These are phyloP conservation scores for Seriola aureovittata DNA, from an alignment of 2,113 vertebrate species.

Conservation along the genomic window DNA sequence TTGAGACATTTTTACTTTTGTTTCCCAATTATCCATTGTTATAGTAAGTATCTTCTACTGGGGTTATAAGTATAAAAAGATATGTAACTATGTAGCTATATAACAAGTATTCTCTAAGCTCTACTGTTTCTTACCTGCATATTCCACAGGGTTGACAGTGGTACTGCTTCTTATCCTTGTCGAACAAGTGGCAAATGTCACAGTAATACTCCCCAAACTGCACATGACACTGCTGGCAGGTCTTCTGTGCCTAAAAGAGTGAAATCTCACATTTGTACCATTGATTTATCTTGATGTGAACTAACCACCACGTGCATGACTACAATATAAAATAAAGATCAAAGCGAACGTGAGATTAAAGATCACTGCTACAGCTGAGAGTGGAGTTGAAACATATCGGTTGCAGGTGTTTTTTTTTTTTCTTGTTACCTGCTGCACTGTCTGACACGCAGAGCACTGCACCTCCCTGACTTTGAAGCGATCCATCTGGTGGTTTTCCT, in stretches of 20 bases:
- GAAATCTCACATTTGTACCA: background rate
- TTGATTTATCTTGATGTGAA: background rate
- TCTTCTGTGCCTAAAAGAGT: constrained; percentile 88
- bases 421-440: constrained; percentile 87
- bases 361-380: background rate
- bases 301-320: background rate
- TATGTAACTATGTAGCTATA: background rate
- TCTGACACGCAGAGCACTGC: constrained; percentile 88
- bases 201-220: constrained; percentile 97
- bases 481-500: constrained; percentile 91
- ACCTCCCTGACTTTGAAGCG: constrained; percentile 93
- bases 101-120: background rate
- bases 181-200: constrained; percentile 93
- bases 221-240: constrained; percentile 87
- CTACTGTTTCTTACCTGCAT: constrained; percentile 88
- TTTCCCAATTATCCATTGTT: background rate
- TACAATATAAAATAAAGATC: background rate
- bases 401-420: background rate
- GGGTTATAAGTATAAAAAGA: background rate
- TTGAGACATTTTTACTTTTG: background rate
- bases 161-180: constrained; percentile 95
- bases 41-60: background rate
- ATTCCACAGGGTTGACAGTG: constrained; percentile 94
- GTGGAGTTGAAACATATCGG: background rate
- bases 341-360: background rate